Conservation (phyloP, 1,140 invertebrate species). For the Solenopsis fugax region DNA sequence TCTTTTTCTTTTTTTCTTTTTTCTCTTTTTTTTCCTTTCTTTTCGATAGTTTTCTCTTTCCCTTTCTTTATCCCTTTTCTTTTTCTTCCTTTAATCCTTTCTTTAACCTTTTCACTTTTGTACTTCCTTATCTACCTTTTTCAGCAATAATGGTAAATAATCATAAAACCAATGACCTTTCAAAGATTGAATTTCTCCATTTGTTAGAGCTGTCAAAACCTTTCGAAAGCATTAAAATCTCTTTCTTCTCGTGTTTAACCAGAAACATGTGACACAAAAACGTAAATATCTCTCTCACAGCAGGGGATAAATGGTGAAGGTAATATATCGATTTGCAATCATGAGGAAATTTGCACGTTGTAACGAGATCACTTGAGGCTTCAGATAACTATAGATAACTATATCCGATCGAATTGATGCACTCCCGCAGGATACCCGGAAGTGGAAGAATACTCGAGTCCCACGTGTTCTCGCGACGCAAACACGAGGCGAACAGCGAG, state of each 20-base stretch:
- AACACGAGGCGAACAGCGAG: constrained; percentile 20
- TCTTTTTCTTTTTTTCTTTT: background rate
- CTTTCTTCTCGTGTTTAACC: too few relatives aligned
- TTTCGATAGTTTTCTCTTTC: background rate
- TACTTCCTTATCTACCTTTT: too few relatives aligned
- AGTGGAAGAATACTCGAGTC: background rate
- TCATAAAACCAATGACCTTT: too few relatives aligned
- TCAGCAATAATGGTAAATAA: too few relatives aligned
- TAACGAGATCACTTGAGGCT: background rate
- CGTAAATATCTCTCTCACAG: constrained; percentile 15
- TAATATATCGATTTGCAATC: background rate
- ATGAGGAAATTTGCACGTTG: background rate
- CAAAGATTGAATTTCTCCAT: too few relatives aligned
- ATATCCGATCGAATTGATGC: background rate
- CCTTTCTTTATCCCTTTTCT: background rate
- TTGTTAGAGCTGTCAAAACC: too few relatives aligned
- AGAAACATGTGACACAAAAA: too few relatives aligned
- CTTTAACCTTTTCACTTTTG: too few relatives aligned
- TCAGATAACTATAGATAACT: background rate
- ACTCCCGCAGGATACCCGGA: constrained; percentile 27
- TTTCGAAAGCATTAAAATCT: too few relatives aligned
- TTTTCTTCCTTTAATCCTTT: too few relatives aligned
- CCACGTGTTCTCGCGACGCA: constrained; percentile 58
- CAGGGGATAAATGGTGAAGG: background rate
- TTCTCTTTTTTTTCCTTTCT: background rate